Base-by-base conservation (phyloP, 2,888 invertebrate species). In the Nomada fabriciana region DNA sequence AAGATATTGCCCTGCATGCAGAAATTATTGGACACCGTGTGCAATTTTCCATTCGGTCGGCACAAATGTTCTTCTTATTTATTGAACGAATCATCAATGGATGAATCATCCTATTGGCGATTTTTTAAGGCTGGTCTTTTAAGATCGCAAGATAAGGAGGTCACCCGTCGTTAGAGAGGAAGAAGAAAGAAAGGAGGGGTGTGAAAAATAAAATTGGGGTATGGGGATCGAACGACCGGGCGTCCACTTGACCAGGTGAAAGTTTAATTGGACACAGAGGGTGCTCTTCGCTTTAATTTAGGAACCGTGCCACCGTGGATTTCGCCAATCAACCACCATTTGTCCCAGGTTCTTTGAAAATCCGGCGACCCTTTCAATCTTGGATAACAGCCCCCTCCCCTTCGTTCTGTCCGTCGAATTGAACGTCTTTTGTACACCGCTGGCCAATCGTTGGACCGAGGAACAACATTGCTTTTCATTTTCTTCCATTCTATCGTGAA, bases 231-330 rank as follows among this genome's bases (percentile, higher is more conserved):
- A 74, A 74, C 36, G 36, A 36, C 18, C 67, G 57, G 67, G 57
- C 53, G 20, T 36, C 57, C 64, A 76, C 76, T 76, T 76, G 76
- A 64, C 76, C 76, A 63, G 64, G 59, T 64, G 64, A 59, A 78
- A 78, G 42, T 76, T 78, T 78, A 78, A 78, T 78, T 76, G 78
- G 61, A 77, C 61, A 42, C 67, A 15, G 67, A 55, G 68, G 9
- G 15, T 47, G 53, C 61, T 36, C 77, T 76, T 77, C 61, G 78
- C 43, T 76, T 76, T 76, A 68, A 78, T 78, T 78, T 76, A 25
- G 52, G 47, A 47, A 53, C 53, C 47, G 61, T 76, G 76, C 53
- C 68, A 61, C 61, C 60, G 53, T 76, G 36, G 77, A 78, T 78
- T 78, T 61, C 77, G 55, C 77, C 77, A 78, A 78, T 77, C 67